phyloP scores from a whole-genome alignment of 2,797 vertebrate species.

The Hoplostethus mediterraneus region DNA sequence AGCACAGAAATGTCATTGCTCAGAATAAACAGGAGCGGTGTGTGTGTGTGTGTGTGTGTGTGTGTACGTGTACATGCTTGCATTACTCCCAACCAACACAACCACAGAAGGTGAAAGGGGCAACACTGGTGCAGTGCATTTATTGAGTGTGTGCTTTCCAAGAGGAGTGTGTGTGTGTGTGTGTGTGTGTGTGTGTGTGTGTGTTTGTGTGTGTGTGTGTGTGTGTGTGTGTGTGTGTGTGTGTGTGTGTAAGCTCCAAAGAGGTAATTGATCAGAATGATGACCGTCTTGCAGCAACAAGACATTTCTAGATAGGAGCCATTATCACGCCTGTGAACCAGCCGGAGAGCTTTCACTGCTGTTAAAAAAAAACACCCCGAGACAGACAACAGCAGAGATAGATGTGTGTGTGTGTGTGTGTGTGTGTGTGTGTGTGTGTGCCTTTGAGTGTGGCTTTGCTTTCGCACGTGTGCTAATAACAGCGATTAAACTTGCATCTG shows the following conservation, averaged over 20 bases:
- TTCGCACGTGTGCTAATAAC: slow-evolving; percentile 27
- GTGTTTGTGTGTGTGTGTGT: slow-evolving; percentile 29
- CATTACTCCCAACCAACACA: no score
- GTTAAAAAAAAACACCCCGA: slow-evolving; percentile 22
- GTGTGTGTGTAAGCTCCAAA: slow-evolving; percentile 23
- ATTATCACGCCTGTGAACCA: slow-evolving; percentile 50
- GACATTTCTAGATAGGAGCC: slow-evolving; percentile 49
- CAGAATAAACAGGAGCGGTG: slow-evolving; percentile 1
- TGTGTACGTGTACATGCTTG: no score
- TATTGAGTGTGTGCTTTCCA: no score
- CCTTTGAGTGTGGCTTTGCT: not conserved
- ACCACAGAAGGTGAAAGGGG: no score
- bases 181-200: not conserved
- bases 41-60: no score
- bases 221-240: not conserved
- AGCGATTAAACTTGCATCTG: slow-evolving; percentile 50
- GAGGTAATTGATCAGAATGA: slow-evolving; percentile 53
- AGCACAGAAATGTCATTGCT: not conserved
- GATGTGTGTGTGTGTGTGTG: not conserved
- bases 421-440: not conserved
- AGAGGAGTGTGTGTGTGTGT: not conserved
- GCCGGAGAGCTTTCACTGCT: slow-evolving; percentile 42
- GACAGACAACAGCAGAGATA: slow-evolving; percentile 11
- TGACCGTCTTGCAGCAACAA: slow-evolving; percentile 49
- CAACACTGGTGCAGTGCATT: not conserved